Percentiles rank a stretch among this genome's conserved stretches.
Conservation (phyloP, 2,113 vertebrate genomes). For the Eulemur macaco region DNA sequence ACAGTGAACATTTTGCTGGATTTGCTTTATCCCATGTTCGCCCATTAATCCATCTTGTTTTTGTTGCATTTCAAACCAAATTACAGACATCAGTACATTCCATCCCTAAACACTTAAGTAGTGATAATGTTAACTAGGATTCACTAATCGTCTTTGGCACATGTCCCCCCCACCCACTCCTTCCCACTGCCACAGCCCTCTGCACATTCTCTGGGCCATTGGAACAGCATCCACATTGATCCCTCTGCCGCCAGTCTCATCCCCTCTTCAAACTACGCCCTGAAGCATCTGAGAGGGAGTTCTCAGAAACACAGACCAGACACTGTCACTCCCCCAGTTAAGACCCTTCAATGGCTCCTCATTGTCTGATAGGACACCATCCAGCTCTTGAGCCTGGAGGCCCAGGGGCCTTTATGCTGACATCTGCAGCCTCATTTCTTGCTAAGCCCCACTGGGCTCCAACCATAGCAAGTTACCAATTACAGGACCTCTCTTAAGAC, state of each 20-base stretch:
- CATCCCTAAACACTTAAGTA: background rate
- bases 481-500: background rate
- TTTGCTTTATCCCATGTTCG: background rate
- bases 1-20: background rate
- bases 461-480: background rate
- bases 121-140: background rate
- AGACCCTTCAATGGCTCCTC: background rate
- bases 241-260: background rate
- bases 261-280: background rate
- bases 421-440: background rate
- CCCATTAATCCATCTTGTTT: background rate
- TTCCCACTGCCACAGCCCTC: background rate
- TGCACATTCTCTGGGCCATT: background rate
- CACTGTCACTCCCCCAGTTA: background rate
- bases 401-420: background rate
- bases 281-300: background rate
- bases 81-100: background rate
- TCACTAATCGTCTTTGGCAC: background rate
- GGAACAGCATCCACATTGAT: background rate
- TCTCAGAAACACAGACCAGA: constrained; percentile 30
- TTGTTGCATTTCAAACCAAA: background rate
- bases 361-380: background rate
- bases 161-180: background rate
- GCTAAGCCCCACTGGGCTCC: background rate
- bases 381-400: background rate